A percentile compares a stretch with the other conserved stretches of the same genome.
Evolutionary conservation across 2,797 vertebrate genomes (phyloP).

Genomic region (Myotis vivesi): DNA sequence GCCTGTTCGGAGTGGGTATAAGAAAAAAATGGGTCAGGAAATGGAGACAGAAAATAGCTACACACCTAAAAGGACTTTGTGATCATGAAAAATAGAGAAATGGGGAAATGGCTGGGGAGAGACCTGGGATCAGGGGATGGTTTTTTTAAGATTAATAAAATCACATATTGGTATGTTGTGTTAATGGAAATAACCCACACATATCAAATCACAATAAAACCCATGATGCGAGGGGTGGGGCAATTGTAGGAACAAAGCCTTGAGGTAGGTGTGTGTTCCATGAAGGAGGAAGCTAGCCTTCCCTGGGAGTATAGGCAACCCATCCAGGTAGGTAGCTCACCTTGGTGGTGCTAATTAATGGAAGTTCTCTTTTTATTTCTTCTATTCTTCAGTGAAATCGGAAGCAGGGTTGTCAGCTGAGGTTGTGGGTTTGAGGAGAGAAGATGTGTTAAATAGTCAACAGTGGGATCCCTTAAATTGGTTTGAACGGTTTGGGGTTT

Average conservation of each 20-base stretch:
- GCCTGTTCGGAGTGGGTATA: background rate
- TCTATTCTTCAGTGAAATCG: background rate
- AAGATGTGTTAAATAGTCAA: constrained; percentile 60
- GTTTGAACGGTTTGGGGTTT: constrained; percentile 7
- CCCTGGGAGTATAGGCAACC: background rate
- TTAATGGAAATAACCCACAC: background rate
- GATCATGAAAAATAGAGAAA: constrained; percentile 6
- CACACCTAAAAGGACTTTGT: background rate
- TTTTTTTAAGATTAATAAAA: background rate
- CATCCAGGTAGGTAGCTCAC: background rate
- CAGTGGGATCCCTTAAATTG: background rate
- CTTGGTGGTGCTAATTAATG: background rate
- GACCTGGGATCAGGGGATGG: background rate
- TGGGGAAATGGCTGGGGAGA: background rate
- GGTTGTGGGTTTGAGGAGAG: constrained; percentile 43
- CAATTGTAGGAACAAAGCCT: background rate
- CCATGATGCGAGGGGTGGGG: too few species aligned
- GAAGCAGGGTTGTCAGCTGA: background rate
- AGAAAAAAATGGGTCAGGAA: background rate
- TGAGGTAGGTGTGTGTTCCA: background rate
- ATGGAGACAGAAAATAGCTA: background rate
- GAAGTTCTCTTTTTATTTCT: background rate
- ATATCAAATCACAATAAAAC: background rate
- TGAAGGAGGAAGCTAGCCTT: background rate
- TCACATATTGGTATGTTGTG: background rate